These are phyloP conservation scores for Netelia melanura DNA, from an alignment of 2,888 invertebrate species.

Conservation along the genomic window DNA sequence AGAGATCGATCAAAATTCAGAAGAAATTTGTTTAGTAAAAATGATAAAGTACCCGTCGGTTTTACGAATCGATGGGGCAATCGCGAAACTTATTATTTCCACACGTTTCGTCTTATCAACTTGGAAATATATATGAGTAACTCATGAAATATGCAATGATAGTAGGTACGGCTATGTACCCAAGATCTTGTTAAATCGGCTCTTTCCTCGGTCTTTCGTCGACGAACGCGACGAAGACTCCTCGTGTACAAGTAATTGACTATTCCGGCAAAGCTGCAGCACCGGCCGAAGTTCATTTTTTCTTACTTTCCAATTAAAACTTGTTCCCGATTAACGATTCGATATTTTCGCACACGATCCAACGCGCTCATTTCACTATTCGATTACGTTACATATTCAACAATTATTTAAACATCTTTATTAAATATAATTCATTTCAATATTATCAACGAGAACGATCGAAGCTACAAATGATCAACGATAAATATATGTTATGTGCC, in stretches of 20 bases:
- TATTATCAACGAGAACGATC: constrained; percentile 5
- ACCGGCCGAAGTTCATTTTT: constrained; percentile 71
- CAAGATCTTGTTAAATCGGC: constrained; percentile 73
- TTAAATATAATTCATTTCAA: constrained; percentile 4
- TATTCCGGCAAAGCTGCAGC: constrained; percentile 74
- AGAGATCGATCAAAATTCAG: too few species aligned
- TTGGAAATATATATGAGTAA: constrained; percentile 45
- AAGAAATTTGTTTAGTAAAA: too few species aligned
- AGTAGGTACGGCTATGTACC: constrained; percentile 54
- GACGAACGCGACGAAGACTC: constrained; percentile 73
- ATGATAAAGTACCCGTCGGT: not conserved
- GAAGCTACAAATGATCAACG: not conserved
- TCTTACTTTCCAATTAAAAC: not conserved
- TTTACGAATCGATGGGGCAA: constrained; percentile 5
- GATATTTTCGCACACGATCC: not conserved
- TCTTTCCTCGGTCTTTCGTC: constrained; percentile 58
- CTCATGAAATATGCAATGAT: constrained; percentile 51
- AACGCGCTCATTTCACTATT: not conserved
- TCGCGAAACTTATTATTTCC: constrained; percentile 23
- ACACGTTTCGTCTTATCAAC: constrained; percentile 6
- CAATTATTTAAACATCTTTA: not conserved
- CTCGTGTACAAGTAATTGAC: constrained; percentile 75
- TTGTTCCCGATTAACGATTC: not conserved
- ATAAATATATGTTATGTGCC: not conserved
- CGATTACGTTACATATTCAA: not conserved